Percentiles rank a stretch among this genome's conserved stretches.
phyloP scores from a whole-genome alignment of 2,888 invertebrate genomes.

The Deilephila porcellus region DNA sequence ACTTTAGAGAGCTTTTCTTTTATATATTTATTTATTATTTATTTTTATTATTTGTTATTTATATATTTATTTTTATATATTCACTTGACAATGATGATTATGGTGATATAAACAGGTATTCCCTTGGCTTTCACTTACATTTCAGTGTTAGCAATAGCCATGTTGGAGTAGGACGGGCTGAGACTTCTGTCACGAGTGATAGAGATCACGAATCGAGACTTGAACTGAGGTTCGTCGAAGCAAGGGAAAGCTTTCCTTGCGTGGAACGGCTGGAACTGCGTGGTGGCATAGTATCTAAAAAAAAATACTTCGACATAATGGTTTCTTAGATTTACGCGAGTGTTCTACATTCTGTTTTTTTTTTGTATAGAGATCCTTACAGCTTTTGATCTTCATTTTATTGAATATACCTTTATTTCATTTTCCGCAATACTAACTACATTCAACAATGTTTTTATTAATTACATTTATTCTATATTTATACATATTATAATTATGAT shows the following conservation, averaged over 20 bases:
- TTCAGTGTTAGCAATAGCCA: conserved; percentile 78
- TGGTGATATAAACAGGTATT: too few species aligned
- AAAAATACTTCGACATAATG: conserved; percentile 27
- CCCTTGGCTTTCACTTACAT: conserved; percentile 54
- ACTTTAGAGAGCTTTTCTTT: too few species aligned
- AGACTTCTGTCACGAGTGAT: conserved; percentile 85
- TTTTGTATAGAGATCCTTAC: too few species aligned
- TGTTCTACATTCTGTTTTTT: background rate
- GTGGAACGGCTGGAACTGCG: conserved; percentile 91
- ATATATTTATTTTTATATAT: too few species aligned
- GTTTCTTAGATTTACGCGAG: background rate
- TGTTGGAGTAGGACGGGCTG: conserved; percentile 86
- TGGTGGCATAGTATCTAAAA: conserved; percentile 83
- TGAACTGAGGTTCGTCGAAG: conserved; percentile 94
- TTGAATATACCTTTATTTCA: too few species aligned
- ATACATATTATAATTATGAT: too few species aligned
- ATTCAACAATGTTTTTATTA: too few species aligned
- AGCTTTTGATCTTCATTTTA: too few species aligned
- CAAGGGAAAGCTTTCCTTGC: conserved; percentile 94
- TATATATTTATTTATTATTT: too few species aligned
- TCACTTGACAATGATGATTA: too few species aligned
- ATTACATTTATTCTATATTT: too few species aligned
- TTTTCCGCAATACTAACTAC: background rate
- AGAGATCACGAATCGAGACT: conserved; percentile 88
- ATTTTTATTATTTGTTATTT: too few species aligned